Evolutionary conservation across 2,113 vertebrate genomes (phyloP).

Genomic region (Nibea coibor): DNA sequence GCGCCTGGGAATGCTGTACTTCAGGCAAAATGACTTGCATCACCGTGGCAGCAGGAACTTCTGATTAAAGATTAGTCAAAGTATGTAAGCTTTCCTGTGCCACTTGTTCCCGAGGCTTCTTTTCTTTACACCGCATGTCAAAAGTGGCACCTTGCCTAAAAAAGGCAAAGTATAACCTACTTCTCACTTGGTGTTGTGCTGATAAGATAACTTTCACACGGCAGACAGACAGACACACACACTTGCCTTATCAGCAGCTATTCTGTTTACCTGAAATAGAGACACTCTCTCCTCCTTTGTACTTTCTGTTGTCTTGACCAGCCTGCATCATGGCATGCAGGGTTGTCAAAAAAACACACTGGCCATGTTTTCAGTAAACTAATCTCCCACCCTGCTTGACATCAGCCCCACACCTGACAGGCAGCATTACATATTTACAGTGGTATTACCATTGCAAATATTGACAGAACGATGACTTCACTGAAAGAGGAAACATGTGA

Average conservation of each 20-base stretch:
- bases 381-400: constrained; percentile 31
- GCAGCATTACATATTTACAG: constrained; percentile 68
- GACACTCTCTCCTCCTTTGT: constrained; percentile 42
- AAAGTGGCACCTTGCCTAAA: constrained; percentile 9
- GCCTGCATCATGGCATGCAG: constrained; percentile 47
- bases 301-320: constrained; percentile 51
- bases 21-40: constrained; percentile 64
- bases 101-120: constrained; percentile 49
- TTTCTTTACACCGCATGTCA: constrained; percentile 1
- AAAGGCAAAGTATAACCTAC: not conserved
- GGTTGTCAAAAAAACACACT: constrained; percentile 57
- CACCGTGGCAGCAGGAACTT: constrained; percentile 24
- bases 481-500: constrained; percentile 80
- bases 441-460: constrained; percentile 80
- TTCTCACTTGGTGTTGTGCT: not conserved
- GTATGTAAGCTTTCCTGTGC: constrained; percentile 66
- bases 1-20: constrained; percentile 72
- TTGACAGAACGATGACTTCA: constrained; percentile 81
- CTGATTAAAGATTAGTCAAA: constrained; percentile 14
- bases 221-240: constrained; percentile 33
- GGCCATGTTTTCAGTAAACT: constrained; percentile 74
- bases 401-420: constrained; percentile 48
- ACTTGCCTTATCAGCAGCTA: constrained; percentile 43
- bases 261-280: constrained; percentile 61
- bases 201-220: constrained; percentile 16